These are phyloP conservation scores for Gorsachius goisagi DNA, from an alignment of 2,113 vertebrate species.

Conservation along the genomic window DNA sequence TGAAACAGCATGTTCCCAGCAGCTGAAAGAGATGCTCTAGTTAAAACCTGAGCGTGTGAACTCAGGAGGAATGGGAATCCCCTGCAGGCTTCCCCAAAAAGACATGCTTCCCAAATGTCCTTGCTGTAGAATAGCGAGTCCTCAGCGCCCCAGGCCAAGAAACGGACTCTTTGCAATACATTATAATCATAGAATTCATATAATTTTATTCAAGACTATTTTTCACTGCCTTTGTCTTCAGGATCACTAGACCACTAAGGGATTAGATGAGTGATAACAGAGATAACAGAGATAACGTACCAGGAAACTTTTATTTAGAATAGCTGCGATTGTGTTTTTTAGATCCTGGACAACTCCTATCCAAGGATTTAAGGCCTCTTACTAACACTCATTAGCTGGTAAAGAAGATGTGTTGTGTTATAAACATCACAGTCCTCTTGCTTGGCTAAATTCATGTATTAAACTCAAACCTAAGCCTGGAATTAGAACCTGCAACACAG, in stretches of 20 bases:
- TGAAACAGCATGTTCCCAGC: constrained; percentile 1
- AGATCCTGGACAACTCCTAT: not conserved
- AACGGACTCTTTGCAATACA: not conserved
- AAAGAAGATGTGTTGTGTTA: not conserved
- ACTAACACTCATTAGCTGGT: not conserved
- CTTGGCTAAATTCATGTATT: not conserved
- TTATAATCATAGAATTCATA: not conserved
- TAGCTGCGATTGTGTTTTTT: not conserved
- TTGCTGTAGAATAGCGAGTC: not conserved
- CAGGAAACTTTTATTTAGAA: not conserved
- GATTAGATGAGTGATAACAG: not conserved
- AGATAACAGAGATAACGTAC: not conserved
- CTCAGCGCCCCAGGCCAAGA: not conserved
- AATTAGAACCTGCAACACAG: not conserved
- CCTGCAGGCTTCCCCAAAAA: constrained; percentile 19
- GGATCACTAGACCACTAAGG: not conserved
- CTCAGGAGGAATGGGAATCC: constrained; percentile 9
- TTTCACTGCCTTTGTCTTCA: not conserved
- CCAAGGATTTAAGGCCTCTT: not conserved
- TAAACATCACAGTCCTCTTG: not conserved
- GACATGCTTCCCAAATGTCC: not conserved
- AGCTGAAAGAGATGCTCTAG: not conserved
- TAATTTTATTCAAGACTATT: not conserved
- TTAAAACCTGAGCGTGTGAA: not conserved
- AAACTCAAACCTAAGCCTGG: not conserved